Evolutionary conservation across 2,888 invertebrate genomes (phyloP).

Genomic region (Meteorus colon): DNA sequence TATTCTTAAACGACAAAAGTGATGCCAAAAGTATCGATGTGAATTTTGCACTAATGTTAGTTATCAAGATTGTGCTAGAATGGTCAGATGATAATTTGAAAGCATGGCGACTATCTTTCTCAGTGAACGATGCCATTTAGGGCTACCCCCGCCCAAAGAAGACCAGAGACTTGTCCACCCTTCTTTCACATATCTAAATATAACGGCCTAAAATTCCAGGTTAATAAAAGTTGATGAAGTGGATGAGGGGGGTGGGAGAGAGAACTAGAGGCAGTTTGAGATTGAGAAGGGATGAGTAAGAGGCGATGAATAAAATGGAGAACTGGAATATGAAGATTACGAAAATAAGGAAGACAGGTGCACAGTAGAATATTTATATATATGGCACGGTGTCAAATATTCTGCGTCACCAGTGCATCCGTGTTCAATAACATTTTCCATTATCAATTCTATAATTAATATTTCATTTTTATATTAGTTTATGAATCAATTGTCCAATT

Average conservation of each 20-base stretch:
- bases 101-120: constrained; percentile 28
- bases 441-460: constrained; percentile 46
- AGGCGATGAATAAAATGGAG: constrained; percentile 54
- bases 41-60: constrained; percentile 47
- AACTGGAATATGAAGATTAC: constrained; percentile 8
- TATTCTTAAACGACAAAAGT: background rate
- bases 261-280: constrained; percentile 57
- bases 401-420: constrained; percentile 50
- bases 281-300: constrained; percentile 10
- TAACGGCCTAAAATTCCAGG: constrained; percentile 70
- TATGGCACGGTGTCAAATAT: constrained; percentile 52
- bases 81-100: background rate
- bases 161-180: constrained; percentile 39
- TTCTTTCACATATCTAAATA: constrained; percentile 62
- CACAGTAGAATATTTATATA: constrained; percentile 63
- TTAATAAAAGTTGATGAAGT: constrained; percentile 71
- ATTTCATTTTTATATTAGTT: constrained; percentile 20
- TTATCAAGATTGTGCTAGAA: constrained; percentile 2
- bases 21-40: constrained; percentile 43
- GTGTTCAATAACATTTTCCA: constrained; percentile 23
- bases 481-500: constrained; percentile 12
- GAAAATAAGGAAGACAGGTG: constrained; percentile 65
- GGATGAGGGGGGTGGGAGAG: constrained; percentile 29
- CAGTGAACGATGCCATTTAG: constrained; percentile 40
- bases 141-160: constrained; percentile 36